Percentiles rank a stretch among this genome's conserved stretches.
These are phyloP conservation scores for Phasia obesa DNA, from an alignment of 2,888 invertebrate genomes.

Conservation along the genomic window DNA sequence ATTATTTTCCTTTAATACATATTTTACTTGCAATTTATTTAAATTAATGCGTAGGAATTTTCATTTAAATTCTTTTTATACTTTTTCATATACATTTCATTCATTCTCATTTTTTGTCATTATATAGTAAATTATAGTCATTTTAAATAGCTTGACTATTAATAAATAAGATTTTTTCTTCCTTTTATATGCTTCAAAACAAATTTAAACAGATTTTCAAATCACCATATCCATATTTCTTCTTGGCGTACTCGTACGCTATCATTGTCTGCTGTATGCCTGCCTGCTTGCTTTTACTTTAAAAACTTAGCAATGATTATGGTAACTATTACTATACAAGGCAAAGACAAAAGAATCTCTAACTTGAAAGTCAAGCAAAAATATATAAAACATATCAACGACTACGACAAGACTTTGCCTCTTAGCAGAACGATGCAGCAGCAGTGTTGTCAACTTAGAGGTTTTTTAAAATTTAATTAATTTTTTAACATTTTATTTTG, in stretches of 20 bases:
- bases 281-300: slow-evolving; percentile 1
- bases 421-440: slow-evolving; percentile 2
- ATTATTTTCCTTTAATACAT: background rate
- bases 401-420: slow-evolving; percentile 45
- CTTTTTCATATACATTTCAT: slow-evolving; percentile 20
- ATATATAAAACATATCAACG: slow-evolving; percentile 40
- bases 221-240: slow-evolving; percentile 67
- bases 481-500: background rate
- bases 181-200: slow-evolving; percentile 40
- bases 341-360: slow-evolving; percentile 49
- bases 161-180: slow-evolving; percentile 56
- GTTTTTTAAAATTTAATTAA: background rate
- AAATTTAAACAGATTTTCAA: slow-evolving; percentile 70
- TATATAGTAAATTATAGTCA: slow-evolving; percentile 67
- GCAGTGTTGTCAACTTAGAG: slow-evolving; percentile 12
- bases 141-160: slow-evolving; percentile 69
- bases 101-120: slow-evolving; percentile 59
- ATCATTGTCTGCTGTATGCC: slow-evolving; percentile 25
- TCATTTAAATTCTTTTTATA: slow-evolving; percentile 54
- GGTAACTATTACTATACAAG: slow-evolving; percentile 40
- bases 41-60: slow-evolving; percentile 65
- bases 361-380: slow-evolving; percentile 13
- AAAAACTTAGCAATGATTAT: slow-evolving; percentile 46
- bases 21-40: slow-evolving; percentile 46
- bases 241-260: slow-evolving; percentile 5